A percentile compares a stretch with the other conserved stretches of the same genome.
Evolutionary conservation across 1,140 invertebrate species (phyloP).

Genomic region (Radopholus similis): DNA sequence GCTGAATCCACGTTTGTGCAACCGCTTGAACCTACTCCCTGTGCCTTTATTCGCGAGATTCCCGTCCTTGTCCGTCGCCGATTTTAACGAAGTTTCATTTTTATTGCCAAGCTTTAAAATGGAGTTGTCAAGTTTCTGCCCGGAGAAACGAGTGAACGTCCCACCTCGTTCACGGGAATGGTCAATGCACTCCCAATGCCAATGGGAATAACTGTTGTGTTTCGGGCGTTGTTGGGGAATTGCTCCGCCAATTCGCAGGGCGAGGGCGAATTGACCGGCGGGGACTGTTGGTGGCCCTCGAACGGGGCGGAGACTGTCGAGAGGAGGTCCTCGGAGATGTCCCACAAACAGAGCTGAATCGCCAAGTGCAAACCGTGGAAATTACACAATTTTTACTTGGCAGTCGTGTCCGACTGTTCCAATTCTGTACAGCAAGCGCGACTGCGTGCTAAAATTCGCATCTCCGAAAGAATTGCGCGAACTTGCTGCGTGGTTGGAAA

Average conservation of each 20-base stretch:
- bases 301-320: too few relatives aligned
- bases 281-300: not conserved
- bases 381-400: not conserved
- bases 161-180: constrained; percentile 31
- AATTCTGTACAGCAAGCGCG: constrained; percentile 69
- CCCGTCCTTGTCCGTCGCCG: constrained; percentile 42
- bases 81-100: not conserved
- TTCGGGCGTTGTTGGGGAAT: constrained; percentile 19
- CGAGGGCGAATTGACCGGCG: not conserved
- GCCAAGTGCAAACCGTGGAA: not conserved
- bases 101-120: not conserved
- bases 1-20: constrained; percentile 66
- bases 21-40: constrained; percentile 64
- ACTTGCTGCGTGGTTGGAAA: not conserved
- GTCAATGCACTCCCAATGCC: constrained; percentile 16
- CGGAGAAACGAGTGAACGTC: too few relatives aligned
- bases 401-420: constrained; percentile 98
- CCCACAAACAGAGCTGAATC: constrained; percentile 87
- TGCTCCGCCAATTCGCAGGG: not conserved
- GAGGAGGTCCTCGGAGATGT: constrained; percentile 85
- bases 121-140: too few relatives aligned
- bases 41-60: constrained; percentile 62
- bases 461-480: not conserved
- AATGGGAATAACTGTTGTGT: constrained; percentile 27
- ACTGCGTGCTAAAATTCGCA: constrained; percentile 7